Percentiles rank a stretch among this genome's conserved stretches.
Conservation (phyloP, 2,888 invertebrate species). For the Sericinus montela region DNA sequence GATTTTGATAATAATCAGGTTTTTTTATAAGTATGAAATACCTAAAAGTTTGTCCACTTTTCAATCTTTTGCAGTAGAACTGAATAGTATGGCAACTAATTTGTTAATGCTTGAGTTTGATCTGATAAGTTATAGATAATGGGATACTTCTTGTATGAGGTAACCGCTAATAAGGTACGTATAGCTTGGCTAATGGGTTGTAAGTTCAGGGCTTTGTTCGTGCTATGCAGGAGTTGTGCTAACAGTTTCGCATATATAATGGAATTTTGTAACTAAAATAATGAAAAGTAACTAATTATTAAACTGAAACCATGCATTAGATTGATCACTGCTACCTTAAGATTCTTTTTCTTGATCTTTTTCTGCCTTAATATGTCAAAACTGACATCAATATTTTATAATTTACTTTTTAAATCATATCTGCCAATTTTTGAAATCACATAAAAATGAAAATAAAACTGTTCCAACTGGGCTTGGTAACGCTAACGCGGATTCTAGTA, state of each 20-base stretch:
- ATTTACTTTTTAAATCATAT: too few relatives aligned
- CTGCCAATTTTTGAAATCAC: too few relatives aligned
- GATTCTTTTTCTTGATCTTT: too few relatives aligned
- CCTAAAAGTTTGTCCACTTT: conserved; percentile 2
- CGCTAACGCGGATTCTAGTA: too few relatives aligned
- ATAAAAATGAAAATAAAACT: too few relatives aligned
- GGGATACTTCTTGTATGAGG: background rate
- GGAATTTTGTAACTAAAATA: conserved; percentile 14
- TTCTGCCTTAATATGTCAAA: too few relatives aligned
- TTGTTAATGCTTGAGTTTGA: conserved; percentile 22
- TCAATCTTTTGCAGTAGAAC: conserved; percentile 8
- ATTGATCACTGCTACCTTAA: background rate
- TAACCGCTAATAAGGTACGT: background rate
- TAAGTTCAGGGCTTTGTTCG: conserved; percentile 13
- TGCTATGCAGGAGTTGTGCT: conserved; percentile 24
- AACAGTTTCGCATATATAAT: conserved; percentile 21
- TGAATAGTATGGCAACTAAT: conserved; percentile 12
- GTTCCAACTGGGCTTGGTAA: too few relatives aligned
- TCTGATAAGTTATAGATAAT: background rate
- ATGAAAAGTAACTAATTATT: conserved; percentile 14
- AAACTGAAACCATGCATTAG: conserved; percentile 25
- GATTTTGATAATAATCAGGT: background rate
- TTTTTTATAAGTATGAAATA: background rate
- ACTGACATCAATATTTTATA: too few relatives aligned
- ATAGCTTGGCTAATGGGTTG: conserved; percentile 4